Base-by-base conservation (phyloP, 2,888 invertebrate genomes). In the Amblyjoppa fuscipennis region DNA sequence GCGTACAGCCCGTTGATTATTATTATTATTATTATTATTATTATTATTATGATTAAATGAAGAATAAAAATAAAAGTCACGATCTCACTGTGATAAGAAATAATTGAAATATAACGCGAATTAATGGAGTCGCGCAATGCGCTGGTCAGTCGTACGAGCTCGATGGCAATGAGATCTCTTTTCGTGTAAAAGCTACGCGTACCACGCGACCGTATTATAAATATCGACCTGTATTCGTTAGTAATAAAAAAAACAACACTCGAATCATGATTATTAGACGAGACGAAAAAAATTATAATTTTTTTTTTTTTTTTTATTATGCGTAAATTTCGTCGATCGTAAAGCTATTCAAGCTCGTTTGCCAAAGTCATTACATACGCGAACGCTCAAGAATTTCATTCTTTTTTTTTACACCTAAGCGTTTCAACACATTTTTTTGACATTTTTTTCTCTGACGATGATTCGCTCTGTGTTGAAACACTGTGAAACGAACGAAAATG, bases 1-100 rank as follows among this genome's bases (percentile, higher is more conserved):
- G 68, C 74, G 71, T 75, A 75, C 59, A 45, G 28, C 56, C 73
- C 41, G 66, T 77, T 69, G 61, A 75, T 85, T 73, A 31, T 61
- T 51, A 56, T 45, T 68, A 20, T 20, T 20, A 20, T 20, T 20
- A 20, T 20, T 20, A 20, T 20, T 20, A 56, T 45, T 68, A 75
- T 85, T 73, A 31, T 61, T 51, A 56, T 45, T 68, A 68, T 74
- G 31, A 28, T 51, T n/a, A 7, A 61, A 34, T 31, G 7, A 41
- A 31, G n/a, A 41, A 64, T 20, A 59, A 51, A 9, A n/a, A 56
- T 11, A 66, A 74, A 77, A 83, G 73, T 87, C 83, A 83, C 83
- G 69, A 84, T 81, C 82, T 85, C 76, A 85, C 83, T 82, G 83
- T 74, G 86, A 84, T 84, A 87, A 73, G 66, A 45, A 59, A 64